These are phyloP conservation scores for Aphodius granarius DNA, from an alignment of 2,888 invertebrate species.

Conservation along the genomic window DNA sequence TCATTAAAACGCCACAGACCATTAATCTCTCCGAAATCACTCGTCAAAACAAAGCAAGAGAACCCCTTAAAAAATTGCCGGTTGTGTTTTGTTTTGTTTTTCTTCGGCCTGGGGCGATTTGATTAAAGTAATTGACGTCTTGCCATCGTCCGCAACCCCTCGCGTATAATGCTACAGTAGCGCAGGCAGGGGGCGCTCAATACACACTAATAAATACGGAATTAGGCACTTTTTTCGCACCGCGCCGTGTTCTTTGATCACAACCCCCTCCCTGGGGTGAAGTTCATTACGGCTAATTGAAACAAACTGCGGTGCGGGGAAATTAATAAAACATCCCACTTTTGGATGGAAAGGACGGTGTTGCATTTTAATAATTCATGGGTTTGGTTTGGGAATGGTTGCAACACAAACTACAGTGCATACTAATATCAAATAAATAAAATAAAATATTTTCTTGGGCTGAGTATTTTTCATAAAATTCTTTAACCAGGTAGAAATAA, in stretches of 20 bases:
- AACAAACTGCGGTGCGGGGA: background rate
- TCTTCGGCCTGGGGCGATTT: background rate
- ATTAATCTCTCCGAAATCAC: background rate
- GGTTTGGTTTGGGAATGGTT: too few relatives aligned
- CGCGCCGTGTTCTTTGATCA: background rate
- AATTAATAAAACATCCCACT: background rate
- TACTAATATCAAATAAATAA: too few relatives aligned
- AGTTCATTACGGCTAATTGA: constrained; percentile 1
- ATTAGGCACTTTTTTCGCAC: background rate
- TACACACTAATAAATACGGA: background rate
- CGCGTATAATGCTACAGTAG: background rate
- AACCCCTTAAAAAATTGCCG: background rate
- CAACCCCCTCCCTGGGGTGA: background rate
- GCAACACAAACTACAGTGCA: too few relatives aligned
- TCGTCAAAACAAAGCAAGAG: background rate
- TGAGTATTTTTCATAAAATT: too few relatives aligned
- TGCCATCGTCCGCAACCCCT: background rate
- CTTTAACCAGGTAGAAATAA: background rate
- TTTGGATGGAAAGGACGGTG: background rate
- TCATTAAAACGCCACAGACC: background rate
- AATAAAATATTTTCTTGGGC: too few relatives aligned
- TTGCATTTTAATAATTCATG: too few relatives aligned
- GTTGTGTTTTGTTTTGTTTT: background rate
- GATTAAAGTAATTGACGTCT: constrained; percentile 3
- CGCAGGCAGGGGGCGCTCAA: background rate